phyloP scores from a whole-genome alignment of 2,888 invertebrate species.

The Xestoiulus laeticollis region DNA sequence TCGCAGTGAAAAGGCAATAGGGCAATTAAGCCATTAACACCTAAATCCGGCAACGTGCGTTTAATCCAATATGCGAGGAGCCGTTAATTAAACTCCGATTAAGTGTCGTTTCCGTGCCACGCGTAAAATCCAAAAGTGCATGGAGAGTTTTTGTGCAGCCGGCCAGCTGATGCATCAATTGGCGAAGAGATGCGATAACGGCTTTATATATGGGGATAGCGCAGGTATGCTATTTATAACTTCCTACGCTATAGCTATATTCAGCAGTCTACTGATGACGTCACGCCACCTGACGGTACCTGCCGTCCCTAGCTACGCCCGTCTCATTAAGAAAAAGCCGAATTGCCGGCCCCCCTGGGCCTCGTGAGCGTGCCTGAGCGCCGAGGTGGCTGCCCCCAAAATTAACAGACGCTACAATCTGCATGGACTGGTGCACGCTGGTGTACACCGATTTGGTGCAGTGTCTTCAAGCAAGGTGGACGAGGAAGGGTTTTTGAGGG shows the following conservation, averaged over 20 bases:
- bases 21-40: not conserved
- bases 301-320: not conserved
- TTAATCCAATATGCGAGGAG: not conserved
- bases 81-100: conserved; percentile 3
- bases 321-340: not conserved
- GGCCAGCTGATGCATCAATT: conserved; percentile 20
- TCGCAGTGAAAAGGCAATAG: not conserved
- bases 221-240: conserved; percentile 22
- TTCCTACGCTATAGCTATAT: no score
- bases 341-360: conserved; percentile 21
- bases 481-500: not conserved
- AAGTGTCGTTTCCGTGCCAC: not conserved
- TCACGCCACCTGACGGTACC: not conserved
- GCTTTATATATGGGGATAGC: not conserved
- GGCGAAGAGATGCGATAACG: conserved; percentile 25
- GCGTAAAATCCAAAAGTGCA: not conserved
- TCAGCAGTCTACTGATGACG: not conserved
- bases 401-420: not conserved
- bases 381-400: conserved; percentile 17
- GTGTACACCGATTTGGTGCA: not conserved
- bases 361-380: not conserved
- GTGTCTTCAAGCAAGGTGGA: not conserved
- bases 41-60: not conserved
- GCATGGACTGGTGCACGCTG: not conserved
- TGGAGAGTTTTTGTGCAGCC: not conserved